Conservation (phyloP, 2,113 vertebrate genomes). For the Sorex fumeus region DNA sequence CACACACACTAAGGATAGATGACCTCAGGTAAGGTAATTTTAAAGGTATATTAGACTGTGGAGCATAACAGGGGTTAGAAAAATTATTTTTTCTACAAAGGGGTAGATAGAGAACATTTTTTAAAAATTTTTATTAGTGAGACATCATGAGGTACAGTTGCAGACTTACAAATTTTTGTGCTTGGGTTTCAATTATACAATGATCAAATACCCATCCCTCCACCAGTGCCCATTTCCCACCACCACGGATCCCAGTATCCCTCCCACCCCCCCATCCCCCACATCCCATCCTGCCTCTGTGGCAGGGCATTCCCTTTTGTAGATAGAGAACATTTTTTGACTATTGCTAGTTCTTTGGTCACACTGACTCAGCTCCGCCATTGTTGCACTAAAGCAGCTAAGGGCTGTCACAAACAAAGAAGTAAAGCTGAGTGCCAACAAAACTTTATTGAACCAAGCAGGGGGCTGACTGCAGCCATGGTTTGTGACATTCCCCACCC, state of each 20-base stretch:
- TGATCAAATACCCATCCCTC: too few species aligned
- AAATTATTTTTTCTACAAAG: neutral
- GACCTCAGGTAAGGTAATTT: neutral
- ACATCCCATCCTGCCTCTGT: too few species aligned
- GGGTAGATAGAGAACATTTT: neutral
- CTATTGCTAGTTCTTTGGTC: rapidly evolving
- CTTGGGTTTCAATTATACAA: too few species aligned
- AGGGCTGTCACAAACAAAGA: neutral
- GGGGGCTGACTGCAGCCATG: neutral
- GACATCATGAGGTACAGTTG: too few species aligned
- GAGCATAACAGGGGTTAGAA: neutral
- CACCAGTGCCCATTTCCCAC: too few species aligned
- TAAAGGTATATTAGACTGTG: neutral
- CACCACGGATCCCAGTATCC: too few species aligned
- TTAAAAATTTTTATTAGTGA: too few species aligned
- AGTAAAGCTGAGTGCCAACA: neutral
- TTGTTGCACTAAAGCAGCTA: neutral
- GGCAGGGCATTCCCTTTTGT: too few species aligned
- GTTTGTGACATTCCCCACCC: neutral
- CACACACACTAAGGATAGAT: neutral
- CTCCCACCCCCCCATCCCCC: too few species aligned
- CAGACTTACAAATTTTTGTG: too few species aligned
- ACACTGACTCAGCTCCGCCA: neutral
- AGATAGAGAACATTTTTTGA: neutral
- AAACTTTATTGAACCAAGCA: constrained; percentile 58